Percentiles rank a stretch among this genome's conserved stretches.
Conservation (phyloP, 1,140 invertebrate species). For the Meloidogyne chitwoodi region DNA sequence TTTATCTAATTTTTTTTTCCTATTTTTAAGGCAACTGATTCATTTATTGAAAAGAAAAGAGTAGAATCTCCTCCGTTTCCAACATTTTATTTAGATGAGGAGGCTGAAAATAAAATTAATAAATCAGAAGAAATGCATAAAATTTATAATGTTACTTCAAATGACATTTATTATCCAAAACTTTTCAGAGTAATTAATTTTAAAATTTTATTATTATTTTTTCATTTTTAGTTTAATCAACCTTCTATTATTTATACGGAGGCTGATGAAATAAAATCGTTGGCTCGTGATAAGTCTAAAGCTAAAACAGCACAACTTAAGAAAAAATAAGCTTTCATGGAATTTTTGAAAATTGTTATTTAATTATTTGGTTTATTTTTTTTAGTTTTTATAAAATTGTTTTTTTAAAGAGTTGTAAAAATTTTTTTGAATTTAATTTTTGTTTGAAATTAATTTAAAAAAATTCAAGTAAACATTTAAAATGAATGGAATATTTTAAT, state of each 20-base stretch:
- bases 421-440: no score
- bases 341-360: background rate
- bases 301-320: slow-evolving; percentile 58
- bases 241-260: slow-evolving; percentile 52
- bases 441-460: no score
- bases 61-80: slow-evolving; percentile 48
- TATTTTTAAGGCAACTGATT: slow-evolving; percentile 46
- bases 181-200: slow-evolving; percentile 10
- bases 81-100: slow-evolving; percentile 43
- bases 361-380: no score
- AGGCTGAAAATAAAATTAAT: slow-evolving; percentile 23
- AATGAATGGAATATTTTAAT: no score
- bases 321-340: slow-evolving; percentile 33
- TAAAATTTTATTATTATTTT: background rate
- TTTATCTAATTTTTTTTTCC: no score
- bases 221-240: slow-evolving; percentile 42
- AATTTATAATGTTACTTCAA: slow-evolving; percentile 15
- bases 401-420: no score
- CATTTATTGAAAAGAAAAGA: slow-evolving; percentile 26
- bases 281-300: slow-evolving; percentile 43
- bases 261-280: slow-evolving; percentile 41
- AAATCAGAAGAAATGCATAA: background rate
- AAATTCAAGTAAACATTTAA: no score
- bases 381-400: no score
- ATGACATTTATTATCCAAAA: slow-evolving; percentile 42